phyloP scores from a whole-genome alignment of 1,140 invertebrate genomes.

The Yoshiicerus persimilis region DNA sequence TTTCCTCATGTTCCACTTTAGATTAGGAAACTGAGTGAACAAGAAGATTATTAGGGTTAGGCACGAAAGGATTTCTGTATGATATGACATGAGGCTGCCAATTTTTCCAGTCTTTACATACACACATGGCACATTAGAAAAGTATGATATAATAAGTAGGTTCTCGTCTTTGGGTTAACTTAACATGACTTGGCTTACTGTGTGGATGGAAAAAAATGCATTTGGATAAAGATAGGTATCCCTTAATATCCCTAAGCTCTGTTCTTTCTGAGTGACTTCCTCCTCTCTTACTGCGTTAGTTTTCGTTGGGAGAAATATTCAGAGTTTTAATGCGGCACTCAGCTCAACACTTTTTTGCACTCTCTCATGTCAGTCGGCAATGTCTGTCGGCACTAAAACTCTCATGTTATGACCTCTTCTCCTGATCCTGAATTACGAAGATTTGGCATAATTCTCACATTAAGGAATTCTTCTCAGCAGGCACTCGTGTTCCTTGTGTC shows the following conservation, averaged over 20 bases:
- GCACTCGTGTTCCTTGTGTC: not conserved
- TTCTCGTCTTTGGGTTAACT: not conserved
- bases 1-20: not conserved
- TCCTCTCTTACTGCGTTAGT: not conserved
- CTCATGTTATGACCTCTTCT: conserved; percentile 22
- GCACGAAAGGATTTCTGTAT: not conserved
- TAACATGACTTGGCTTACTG: not conserved
- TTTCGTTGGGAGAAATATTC: not conserved
- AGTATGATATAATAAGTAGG: not conserved
- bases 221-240: conserved; percentile 8
- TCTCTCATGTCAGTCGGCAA: conserved; percentile 15
- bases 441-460: conserved; percentile 22
- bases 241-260: not conserved
- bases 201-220: not conserved
- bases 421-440: conserved; percentile 19
- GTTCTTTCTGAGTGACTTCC: conserved; percentile 1
- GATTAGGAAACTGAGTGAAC: not conserved
- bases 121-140: not conserved
- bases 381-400: conserved; percentile 7
- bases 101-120: not conserved
- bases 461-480: conserved; percentile 19
- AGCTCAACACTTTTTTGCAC: conserved; percentile 19
- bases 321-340: conserved; percentile 1
- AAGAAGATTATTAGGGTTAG: not conserved
- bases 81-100: not conserved